phyloP scores from a whole-genome alignment of 2,888 invertebrate genomes.

The Stomorhina lunata region DNA sequence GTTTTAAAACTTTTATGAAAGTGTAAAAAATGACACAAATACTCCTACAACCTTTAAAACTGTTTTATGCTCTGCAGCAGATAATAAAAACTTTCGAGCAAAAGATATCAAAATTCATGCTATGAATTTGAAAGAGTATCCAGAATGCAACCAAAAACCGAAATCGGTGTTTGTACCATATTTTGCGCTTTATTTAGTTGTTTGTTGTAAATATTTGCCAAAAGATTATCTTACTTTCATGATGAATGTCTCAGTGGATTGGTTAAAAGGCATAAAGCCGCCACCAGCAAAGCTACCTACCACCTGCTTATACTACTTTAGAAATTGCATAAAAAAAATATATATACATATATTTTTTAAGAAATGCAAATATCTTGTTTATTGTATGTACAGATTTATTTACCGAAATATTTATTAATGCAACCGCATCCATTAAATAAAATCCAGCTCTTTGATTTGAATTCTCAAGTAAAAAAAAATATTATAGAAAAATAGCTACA shows the following conservation, averaged over 20 bases:
- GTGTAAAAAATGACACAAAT: neutral
- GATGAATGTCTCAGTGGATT: conserved; percentile 8
- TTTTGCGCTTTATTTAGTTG: neutral
- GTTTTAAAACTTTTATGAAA: neutral
- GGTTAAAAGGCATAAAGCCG: conserved; percentile 28
- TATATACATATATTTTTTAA: too few relatives aligned
- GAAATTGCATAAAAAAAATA: too few relatives aligned
- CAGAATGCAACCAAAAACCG: conserved; percentile 15
- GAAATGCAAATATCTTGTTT: conserved; percentile 25
- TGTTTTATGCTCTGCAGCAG: conserved; percentile 3
- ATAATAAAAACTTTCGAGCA: neutral
- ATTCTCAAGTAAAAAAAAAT: neutral
- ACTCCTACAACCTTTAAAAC: neutral
- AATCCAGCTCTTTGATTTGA: conserved; percentile 18
- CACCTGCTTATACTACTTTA: too few relatives aligned
- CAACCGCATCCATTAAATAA: conserved; percentile 48
- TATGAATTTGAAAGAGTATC: too few relatives aligned
- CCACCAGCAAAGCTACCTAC: neutral
- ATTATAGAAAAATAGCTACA: neutral
- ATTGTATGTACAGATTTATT: conserved; percentile 25
- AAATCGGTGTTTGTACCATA: conserved; percentile 42
- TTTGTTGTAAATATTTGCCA: neutral
- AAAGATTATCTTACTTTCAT: conserved; percentile 44
- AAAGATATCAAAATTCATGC: neutral
- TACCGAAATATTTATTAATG: conserved; percentile 45